Evolutionary conservation across 64 coral and sea anemone genomes (phyloP).

Genomic region (Dendronephthya gigantea): DNA sequence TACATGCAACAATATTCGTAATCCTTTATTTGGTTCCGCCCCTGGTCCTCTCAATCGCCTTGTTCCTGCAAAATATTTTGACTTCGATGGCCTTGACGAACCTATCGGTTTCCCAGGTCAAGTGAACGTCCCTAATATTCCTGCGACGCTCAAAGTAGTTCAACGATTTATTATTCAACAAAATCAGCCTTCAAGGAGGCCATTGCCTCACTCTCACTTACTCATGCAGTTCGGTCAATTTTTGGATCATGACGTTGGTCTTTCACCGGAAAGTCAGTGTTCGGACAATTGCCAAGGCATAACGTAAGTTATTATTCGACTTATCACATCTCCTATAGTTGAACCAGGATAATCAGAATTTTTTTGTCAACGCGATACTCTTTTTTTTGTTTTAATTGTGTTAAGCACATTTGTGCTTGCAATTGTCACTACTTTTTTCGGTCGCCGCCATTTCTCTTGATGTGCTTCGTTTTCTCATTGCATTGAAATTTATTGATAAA

Average conservation of each 20-base stretch:
- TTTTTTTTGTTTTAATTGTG: too few relatives aligned
- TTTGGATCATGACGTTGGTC: neutral
- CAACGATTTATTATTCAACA: neutral
- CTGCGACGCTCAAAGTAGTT: neutral
- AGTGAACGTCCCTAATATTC: neutral
- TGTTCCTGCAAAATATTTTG: neutral
- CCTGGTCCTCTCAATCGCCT: neutral
- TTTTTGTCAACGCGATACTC: too few relatives aligned
- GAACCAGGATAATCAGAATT: too few relatives aligned
- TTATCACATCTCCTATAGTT: neutral
- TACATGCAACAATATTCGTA: neutral
- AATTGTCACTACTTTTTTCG: too few relatives aligned
- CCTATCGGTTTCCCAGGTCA: neutral
- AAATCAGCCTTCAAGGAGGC: neutral
- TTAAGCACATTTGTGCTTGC: too few relatives aligned
- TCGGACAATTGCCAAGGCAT: neutral
- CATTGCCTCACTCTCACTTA: neutral
- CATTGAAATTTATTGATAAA: too few relatives aligned
- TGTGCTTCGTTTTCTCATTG: too few relatives aligned
- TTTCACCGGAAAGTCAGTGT: slow-evolving; percentile 1
- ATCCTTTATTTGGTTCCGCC: neutral
- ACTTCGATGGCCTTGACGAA: neutral
- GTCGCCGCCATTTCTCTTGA: too few relatives aligned
- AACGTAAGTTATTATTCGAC: neutral
- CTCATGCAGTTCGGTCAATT: slow-evolving; percentile 10